Evolutionary conservation across 2,888 invertebrate genomes (phyloP).

Genomic region (Pristionchus maxplancki): DNA sequence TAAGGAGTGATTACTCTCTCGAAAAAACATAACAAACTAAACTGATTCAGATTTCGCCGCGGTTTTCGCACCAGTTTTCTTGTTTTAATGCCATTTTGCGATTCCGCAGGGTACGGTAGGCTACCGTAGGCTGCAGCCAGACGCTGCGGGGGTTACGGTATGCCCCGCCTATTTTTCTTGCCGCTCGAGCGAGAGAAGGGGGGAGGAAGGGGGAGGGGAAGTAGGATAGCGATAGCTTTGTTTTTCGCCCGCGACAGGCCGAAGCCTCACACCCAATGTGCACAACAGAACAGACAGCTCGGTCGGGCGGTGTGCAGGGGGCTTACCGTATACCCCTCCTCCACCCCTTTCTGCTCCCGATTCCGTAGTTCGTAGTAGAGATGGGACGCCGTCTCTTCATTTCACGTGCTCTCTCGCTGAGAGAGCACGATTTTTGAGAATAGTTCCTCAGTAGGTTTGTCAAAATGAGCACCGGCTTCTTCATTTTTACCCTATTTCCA

Average conservation of each 20-base stretch:
- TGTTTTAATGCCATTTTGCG: not conserved
- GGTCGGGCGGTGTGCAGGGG: not conserved
- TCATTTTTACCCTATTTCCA: too few relatives aligned
- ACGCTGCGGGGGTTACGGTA: not conserved
- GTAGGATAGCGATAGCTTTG: conserved; percentile 35
- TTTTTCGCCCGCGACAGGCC: conserved; percentile 28
- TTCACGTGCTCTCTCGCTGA: too few relatives aligned
- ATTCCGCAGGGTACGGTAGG: not conserved
- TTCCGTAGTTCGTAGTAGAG: too few relatives aligned
- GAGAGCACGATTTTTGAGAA: too few relatives aligned
- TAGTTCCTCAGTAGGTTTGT: too few relatives aligned
- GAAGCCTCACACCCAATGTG: conserved; percentile 21
- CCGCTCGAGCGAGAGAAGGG: conserved; percentile 36
- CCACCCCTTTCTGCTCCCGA: not conserved
- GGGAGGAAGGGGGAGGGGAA: not conserved
- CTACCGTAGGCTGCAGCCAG: not conserved
- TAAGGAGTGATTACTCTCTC: not conserved
- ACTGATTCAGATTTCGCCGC: not conserved
- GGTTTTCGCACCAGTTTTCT: conserved; percentile 10
- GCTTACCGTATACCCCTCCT: not conserved
- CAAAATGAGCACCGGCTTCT: too few relatives aligned
- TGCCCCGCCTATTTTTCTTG: not conserved
- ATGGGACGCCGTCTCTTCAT: too few relatives aligned
- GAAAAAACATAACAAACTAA: not conserved
- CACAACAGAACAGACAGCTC: not conserved